Base-by-base conservation (phyloP, 1,140 invertebrate species). In the Pachypeltis micranthus region DNA sequence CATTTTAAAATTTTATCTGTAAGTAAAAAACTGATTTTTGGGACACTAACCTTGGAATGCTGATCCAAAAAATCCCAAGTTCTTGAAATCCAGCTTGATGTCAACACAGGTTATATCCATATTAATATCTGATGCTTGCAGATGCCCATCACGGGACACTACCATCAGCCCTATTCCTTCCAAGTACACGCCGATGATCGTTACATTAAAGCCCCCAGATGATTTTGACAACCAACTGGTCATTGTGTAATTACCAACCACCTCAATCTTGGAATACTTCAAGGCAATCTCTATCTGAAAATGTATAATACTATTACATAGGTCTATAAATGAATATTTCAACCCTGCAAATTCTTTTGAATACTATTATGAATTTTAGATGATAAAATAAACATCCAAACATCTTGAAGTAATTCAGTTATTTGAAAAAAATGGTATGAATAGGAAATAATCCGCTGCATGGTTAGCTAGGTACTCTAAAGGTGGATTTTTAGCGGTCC, bases 91-190 rank as follows among this genome's bases (percentile, higher is more conserved):
- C 77, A 91, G 81, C 14, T 81, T 75, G 59, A 92, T 89, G 25
- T 83, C 83, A n/a, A 77, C 77, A 66, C 91, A 90, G 0, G 79
- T 81, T 24, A 92, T 80, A 69, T 93, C 88, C 78, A 91, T 86
- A 21, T 80, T 80, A 44, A 91, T 89, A 47, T 87, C 79, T 68
- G 88, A 81, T 1, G 87, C 85, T 72, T 85, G 79, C 10, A 93
- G 73, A 69, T 84, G 82, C 1, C 89, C 90, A 66, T 85, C 82
- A 26, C 79, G 76, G 65, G 84, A 81, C 0, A 91, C 86, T 62
- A 82, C 81, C 1, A 91, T 74, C 39, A 77, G 80, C 1, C 85
- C 87, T 26, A 80, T 71, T 2, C 84, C 84, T 26, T 78, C 71
- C 0, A 88, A 80, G 44, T 77, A 78, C 0, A 91, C 85, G 4